Percentiles rank a stretch among this genome's conserved stretches.
Evolutionary conservation across 30 jellyfish, hydroid and myxozoan species (phyloP).

Genomic region (Clytia hemisphaerica): DNA sequence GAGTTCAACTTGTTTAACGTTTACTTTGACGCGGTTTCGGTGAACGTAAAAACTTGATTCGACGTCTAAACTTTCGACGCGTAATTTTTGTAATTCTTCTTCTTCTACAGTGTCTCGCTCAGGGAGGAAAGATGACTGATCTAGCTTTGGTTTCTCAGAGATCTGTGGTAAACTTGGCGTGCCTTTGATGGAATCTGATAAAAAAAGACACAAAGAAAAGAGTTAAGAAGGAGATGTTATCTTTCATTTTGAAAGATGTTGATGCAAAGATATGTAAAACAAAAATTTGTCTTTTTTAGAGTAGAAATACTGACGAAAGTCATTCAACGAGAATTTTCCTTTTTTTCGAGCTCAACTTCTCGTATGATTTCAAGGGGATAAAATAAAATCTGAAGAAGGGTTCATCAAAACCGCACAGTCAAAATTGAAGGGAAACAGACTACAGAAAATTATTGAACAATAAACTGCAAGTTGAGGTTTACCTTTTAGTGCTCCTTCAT

Average conservation of each 20-base stretch:
- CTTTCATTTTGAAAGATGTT: too few relatives aligned
- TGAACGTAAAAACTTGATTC: slow-evolving; percentile 64
- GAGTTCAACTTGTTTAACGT: slow-evolving; percentile 47
- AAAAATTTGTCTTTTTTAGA: too few relatives aligned
- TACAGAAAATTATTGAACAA: too few relatives aligned
- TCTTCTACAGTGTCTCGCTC: slow-evolving; percentile 20
- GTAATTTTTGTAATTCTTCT: slow-evolving; percentile 63
- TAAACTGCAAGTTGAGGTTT: too few relatives aligned
- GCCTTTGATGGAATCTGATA: slow-evolving; percentile 3
- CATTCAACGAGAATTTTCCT: too few relatives aligned
- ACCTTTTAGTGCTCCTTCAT: slow-evolving; percentile 28
- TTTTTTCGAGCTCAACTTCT: too few relatives aligned
- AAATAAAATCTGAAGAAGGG: too few relatives aligned
- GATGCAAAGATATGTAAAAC: too few relatives aligned
- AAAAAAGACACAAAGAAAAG: not conserved
- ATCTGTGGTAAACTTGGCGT: slow-evolving; percentile 24
- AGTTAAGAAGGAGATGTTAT: not conserved
- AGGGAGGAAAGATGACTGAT: not conserved
- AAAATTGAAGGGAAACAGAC: too few relatives aligned
- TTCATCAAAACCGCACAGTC: too few relatives aligned
- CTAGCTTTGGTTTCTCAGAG: slow-evolving; percentile 7
- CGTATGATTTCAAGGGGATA: too few relatives aligned
- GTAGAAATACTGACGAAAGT: too few relatives aligned
- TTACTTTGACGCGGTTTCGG: slow-evolving; percentile 50
- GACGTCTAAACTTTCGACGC: slow-evolving; percentile 63